Evolutionary conservation across 2,888 invertebrate species (phyloP).

Genomic region (Drosophila emarginata): DNA sequence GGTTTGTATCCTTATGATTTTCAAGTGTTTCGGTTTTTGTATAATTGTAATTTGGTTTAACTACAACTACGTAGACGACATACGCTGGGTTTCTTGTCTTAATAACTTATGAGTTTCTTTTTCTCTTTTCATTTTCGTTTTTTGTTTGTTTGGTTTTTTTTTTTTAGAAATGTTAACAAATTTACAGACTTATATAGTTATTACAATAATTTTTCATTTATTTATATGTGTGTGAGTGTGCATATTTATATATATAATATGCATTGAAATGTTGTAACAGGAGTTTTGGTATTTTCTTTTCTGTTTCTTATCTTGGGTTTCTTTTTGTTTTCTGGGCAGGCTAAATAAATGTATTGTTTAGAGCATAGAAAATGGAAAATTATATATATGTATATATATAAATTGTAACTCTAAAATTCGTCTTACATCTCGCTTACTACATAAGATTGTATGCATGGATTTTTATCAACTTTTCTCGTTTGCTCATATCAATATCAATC

Average conservation of each 20-base stretch:
- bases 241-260: conserved; percentile 47
- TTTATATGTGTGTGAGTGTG: conserved; percentile 26
- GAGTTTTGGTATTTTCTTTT: conserved; percentile 6
- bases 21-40: conserved; percentile 31
- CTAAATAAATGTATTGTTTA: not conserved
- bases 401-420: conserved; percentile 37
- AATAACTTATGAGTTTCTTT: conserved; percentile 46
- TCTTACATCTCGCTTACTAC: conserved; percentile 35
- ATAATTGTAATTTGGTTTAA: conserved; percentile 65
- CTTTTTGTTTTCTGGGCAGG: not conserved
- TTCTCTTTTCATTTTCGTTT: conserved; percentile 4
- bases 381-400: conserved; percentile 20
- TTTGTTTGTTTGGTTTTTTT: conserved; percentile 14
- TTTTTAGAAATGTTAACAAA: conserved; percentile 72
- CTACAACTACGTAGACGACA: conserved; percentile 68
- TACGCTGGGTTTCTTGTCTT: conserved; percentile 27
- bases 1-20: conserved; percentile 36
- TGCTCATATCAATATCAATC: conserved; percentile 2
- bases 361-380: conserved; percentile 18
- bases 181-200: conserved; percentile 73
- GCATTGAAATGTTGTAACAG: conserved; percentile 45
- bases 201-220: conserved; percentile 51
- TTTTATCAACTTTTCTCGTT: not conserved
- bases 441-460: conserved; percentile 7
- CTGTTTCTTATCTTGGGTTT: not conserved